Evolutionary conservation across 2,113 vertebrate species (phyloP), one percentile per base, ranked within the genome.

Genomic region (Gambusia affinis): DNA sequence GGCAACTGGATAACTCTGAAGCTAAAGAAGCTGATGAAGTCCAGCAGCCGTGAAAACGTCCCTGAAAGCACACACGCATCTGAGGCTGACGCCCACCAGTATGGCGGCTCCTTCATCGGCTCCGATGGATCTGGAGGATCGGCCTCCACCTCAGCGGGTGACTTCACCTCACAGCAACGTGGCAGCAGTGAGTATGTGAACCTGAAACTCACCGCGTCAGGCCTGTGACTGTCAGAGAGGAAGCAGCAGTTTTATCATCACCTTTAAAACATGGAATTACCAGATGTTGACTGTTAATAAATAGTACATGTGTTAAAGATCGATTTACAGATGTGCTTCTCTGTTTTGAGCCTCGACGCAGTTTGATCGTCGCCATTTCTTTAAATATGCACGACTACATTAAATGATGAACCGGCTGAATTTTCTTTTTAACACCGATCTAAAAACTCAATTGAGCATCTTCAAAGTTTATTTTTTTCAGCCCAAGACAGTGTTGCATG

Each of bases 1-100:
- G 97, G 97, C 31, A 99, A 98, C 94, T 99, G 98, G 98, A 98
- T 99, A 89, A 94, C 98, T 12, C 91, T 97, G 82, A 99, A 98
- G 93, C 96, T 99, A 94, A 98, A 93, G 91, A 99, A 99, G 88
- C 86, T 99, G 87, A 99, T 99, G 81, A 99, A 96, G 86, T 96
- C 98, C 33, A 96, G 95, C 77, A 97, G 95, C 86, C 94, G 97
- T 0, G 97, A 98, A 73, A 96, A 96, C 14, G 94, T 69, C 12
- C 63, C 64, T 0, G 87, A 90, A 39, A 91, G 96, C 64, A 94
- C 96, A 1, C 95, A 95, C 62, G 95, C 95, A 0, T 95, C 95
- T 51, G 91, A 93, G 81, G 91, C 95, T 67, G 95, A 95, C 30
- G 85, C 96, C 27, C 95, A 96, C 42, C 82, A 82, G 0, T 89